Evolutionary conservation across 2,113 vertebrate genomes (phyloP).

Genomic region (Rhinolophus ferrumequinum): DNA sequence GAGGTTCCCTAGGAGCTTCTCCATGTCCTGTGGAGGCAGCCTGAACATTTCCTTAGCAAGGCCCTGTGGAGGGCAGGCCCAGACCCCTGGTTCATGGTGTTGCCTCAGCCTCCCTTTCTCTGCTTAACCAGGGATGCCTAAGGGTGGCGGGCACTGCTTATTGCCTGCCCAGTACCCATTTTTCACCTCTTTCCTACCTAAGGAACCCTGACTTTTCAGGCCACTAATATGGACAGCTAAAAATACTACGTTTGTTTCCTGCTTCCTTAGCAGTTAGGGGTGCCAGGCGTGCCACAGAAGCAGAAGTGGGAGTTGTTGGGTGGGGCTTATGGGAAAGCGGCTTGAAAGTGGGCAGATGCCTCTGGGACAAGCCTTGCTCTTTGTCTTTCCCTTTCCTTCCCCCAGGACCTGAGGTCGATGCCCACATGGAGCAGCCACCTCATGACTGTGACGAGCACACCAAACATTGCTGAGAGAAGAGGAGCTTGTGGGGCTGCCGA

Average conservation of each 20-base stretch:
- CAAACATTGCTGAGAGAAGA: neutral
- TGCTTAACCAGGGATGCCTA: neutral
- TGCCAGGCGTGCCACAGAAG: neutral
- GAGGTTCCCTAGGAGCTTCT: slow-evolving; percentile 25
- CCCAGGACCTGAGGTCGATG: too few relatives aligned
- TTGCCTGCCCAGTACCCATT: neutral
- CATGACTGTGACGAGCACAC: neutral
- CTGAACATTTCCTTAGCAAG: neutral
- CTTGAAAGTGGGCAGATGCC: neutral
- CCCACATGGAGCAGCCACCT: neutral
- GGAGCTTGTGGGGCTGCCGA: neutral
- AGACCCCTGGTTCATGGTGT: neutral
- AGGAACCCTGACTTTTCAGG: neutral
- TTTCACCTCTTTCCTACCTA: slow-evolving; percentile 29
- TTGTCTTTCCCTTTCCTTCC: neutral
- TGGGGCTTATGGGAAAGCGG: neutral
- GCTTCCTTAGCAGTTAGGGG: neutral
- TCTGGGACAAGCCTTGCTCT: neutral
- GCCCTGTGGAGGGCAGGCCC: neutral
- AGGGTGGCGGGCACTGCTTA: neutral
- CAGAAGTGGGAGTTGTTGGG: slow-evolving; percentile 1
- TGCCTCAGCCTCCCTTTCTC: neutral
- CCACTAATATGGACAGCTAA: neutral
- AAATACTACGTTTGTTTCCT: neutral
- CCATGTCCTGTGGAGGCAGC: slow-evolving; percentile 15